phyloP scores from a whole-genome alignment of 2,888 invertebrate species.

The Drosophila kanekoi region DNA sequence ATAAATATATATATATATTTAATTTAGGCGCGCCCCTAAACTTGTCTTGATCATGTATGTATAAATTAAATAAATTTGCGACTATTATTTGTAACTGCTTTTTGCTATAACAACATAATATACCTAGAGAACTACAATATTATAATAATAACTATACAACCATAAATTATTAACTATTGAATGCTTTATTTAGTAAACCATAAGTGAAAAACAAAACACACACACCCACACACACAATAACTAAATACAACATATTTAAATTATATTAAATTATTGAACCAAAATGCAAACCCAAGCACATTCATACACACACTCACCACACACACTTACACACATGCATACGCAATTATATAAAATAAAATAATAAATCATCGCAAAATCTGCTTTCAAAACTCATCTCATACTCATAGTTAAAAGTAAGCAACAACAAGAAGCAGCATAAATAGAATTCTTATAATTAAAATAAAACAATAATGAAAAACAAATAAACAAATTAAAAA shows the following conservation, averaged over 20 bases:
- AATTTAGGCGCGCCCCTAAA: conserved; percentile 49
- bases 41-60: conserved; percentile 65
- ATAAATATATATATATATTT: conserved; percentile 19
- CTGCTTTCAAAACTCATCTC: conserved; percentile 79
- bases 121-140: conserved; percentile 23
- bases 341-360: conserved; percentile 42
- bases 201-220: conserved; percentile 40
- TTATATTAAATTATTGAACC: conserved; percentile 76
- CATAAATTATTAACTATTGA: conserved; percentile 56
- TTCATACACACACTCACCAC: conserved; percentile 41
- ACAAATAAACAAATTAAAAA: conserved; percentile 37
- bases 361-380: conserved; percentile 70
- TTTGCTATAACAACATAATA: conserved; percentile 39
- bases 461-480: conserved; percentile 1
- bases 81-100: conserved; percentile 68
- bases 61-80: conserved; percentile 64
- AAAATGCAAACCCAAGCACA: conserved; percentile 64
- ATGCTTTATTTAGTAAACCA: conserved; percentile 73
- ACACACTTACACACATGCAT: conserved; percentile 34
- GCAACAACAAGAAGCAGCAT: conserved; percentile 41
- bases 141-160: conserved; percentile 19
- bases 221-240: conserved; percentile 26
- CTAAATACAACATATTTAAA: conserved; percentile 56
- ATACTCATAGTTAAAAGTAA: conserved; percentile 76
- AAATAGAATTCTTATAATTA: conserved; percentile 14